phyloP scores from a whole-genome alignment of 2,797 vertebrate species.

The Alcedo quadribrachys region DNA sequence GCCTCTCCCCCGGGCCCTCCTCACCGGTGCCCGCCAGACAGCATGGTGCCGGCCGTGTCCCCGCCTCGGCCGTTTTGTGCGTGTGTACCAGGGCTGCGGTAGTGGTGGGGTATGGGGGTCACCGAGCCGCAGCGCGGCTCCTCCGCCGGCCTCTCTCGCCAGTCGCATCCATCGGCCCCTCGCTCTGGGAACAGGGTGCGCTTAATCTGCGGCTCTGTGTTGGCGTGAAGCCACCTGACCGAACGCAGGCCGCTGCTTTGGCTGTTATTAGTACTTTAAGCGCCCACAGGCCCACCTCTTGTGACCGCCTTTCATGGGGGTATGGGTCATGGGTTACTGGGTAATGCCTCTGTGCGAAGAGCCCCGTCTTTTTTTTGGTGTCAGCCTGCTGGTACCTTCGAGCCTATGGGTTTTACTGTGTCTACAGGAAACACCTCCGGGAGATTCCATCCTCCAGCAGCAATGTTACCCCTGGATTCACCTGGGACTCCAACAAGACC shows the following conservation, averaged over 20 bases:
- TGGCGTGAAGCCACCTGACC: accelerated
- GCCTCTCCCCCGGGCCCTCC: not conserved
- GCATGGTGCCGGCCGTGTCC: too few species aligned
- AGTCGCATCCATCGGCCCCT: too few species aligned
- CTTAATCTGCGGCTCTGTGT: accelerated
- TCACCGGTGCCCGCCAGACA: not conserved
- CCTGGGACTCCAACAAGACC: slow-evolving; percentile 75
- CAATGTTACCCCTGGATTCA: slow-evolving; percentile 77
- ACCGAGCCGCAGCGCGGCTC: too few species aligned
- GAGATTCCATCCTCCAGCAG: slow-evolving; percentile 79
- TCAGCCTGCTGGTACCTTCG: not conserved
- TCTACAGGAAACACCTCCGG: slow-evolving; percentile 81
- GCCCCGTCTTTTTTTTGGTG: accelerated
- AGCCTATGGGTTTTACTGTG: not conserved
- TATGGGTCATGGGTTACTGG: accelerated
- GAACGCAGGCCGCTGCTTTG: not conserved
- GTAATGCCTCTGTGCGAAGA: not conserved
- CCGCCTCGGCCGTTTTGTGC: too few species aligned
- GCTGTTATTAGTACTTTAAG: not conserved
- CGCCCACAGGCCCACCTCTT: accelerated
- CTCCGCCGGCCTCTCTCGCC: too few species aligned
- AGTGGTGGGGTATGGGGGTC: not conserved
- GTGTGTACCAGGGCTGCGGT: not conserved
- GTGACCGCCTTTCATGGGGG: accelerated
- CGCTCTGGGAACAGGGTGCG: too few species aligned